Base-by-base conservation (phyloP, 2,888 invertebrate species). In the Drosophila cyrtoloma region DNA sequence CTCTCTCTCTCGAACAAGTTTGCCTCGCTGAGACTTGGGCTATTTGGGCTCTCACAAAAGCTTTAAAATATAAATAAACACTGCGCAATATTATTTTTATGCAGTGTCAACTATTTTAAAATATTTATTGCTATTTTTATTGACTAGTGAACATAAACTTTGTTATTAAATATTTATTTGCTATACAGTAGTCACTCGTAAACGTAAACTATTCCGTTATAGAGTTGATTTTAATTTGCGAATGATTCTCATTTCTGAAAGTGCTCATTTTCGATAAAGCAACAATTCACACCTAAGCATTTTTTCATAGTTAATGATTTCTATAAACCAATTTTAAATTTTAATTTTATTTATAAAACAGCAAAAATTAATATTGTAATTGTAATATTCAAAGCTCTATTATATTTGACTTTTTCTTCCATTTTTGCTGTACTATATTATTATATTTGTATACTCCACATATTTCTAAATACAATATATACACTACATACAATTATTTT, bases 1-100 rank as follows among this genome's bases (percentile, higher is more conserved):
- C 30, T n/a, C 44, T 70, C 44, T 44, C 42, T 39, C 39, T 50
- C 47, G 32, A 61, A 71, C 62, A 42, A 66, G 42, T 61, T 57
- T 30, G 30, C 7, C 33, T 22, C 14, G 57, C 33, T 53, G 16
- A 47, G 22, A 10, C 47, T 47, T 7, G 7, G 22, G 7, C 14
- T 22, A 22, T 22, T 42, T 47, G n/a, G 14, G 14, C 51, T 53
- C 51, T 61, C 58, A 4, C 16, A 26, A 47, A 59, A 64, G 63
- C 60, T 68, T 62, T 30, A 5, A 52, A n/a, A 12, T 52, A 47
- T 39, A 14, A 16, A 16, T 39, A 16, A 47, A 28, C 44, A 61
- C 47, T 74, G 64, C 68, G 64, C 58, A 77, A 33, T 67, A 73
- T 32, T 22, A 44, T 68, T 57, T 57, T 39, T 30, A 55, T 52